A percentile compares a stretch with the other conserved stretches of the same genome.
Evolutionary conservation across 2,797 vertebrate species (phyloP).

Genomic region (Characodon lateralis): DNA sequence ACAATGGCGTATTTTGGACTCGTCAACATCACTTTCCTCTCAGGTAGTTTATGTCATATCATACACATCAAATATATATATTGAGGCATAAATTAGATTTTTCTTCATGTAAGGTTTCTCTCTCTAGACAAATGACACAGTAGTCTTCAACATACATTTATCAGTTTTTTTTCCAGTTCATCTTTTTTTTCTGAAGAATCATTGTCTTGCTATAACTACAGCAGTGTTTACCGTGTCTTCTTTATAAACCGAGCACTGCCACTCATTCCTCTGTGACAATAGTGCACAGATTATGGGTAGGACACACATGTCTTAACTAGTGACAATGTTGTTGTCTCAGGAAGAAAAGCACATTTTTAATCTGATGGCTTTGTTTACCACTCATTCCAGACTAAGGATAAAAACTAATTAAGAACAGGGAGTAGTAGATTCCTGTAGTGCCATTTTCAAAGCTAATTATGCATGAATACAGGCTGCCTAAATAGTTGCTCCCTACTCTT

Average conservation of each 20-base stretch:
- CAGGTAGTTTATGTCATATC: neutral
- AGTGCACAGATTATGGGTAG: constrained; percentile 39
- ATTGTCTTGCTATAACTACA: constrained; percentile 11
- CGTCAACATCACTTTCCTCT: neutral
- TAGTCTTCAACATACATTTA: neutral
- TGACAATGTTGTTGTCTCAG: constrained; percentile 56
- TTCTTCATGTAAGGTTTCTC: neutral
- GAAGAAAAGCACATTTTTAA: constrained; percentile 64
- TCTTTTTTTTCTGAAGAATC: constrained; percentile 31
- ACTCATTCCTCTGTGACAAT: constrained; percentile 37
- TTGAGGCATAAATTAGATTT: neutral
- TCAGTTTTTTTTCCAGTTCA: constrained; percentile 13
- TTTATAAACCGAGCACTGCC: constrained; percentile 30
- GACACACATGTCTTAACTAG: constrained; percentile 33
- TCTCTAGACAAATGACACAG: neutral
- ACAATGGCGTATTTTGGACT: neutral
- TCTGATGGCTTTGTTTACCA: constrained; percentile 81
- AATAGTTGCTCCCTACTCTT: constrained; percentile 76
- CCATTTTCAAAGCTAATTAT: constrained; percentile 84
- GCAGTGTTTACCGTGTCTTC: constrained; percentile 30
- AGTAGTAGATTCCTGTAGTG: constrained; percentile 77
- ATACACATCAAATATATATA: neutral
- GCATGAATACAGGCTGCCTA: constrained; percentile 79
- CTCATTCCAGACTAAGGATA: constrained; percentile 73
- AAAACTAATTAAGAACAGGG: constrained; percentile 80